These are phyloP conservation scores for Alouatta palliata DNA, from an alignment of 2,113 vertebrate genomes.

Conservation along the genomic window DNA sequence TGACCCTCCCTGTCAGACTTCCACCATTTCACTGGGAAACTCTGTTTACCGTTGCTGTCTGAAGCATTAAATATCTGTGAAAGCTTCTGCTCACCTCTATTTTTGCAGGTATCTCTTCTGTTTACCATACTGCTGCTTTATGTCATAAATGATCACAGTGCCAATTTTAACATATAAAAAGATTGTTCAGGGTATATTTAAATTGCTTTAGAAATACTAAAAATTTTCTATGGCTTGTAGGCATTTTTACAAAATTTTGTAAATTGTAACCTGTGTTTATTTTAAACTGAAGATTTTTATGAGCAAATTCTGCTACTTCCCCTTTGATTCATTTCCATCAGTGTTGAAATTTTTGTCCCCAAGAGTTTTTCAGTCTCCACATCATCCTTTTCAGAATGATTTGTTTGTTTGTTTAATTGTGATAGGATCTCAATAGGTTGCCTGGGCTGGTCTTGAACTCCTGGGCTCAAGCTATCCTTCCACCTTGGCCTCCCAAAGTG, in stretches of 20 bases:
- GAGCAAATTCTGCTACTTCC: background rate
- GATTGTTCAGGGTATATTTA: background rate
- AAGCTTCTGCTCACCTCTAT: background rate
- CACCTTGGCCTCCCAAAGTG: no score
- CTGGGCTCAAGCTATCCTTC: no score
- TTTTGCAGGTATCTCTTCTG: background rate
- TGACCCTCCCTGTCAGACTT: background rate
- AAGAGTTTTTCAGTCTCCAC: background rate
- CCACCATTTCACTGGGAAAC: accelerated
- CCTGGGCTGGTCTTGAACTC: no score
- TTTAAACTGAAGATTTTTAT: background rate
- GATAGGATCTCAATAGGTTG: no score
- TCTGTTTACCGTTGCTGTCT: background rate
- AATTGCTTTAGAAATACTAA: background rate
- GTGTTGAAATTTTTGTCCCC: no score
- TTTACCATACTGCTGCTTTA: background rate
- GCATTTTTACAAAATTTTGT: background rate
- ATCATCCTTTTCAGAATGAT: background rate
- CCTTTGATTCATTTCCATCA: background rate
- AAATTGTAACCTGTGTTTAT: background rate
- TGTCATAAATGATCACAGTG: background rate
- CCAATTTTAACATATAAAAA: background rate
- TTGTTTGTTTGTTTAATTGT: no score
- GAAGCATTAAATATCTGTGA: background rate
- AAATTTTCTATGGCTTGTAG: background rate